Evolutionary conservation across 23 tunicate species (phyloP), one percentile per base, ranked within the genome.

Genomic region (Halocynthia aurantium): DNA sequence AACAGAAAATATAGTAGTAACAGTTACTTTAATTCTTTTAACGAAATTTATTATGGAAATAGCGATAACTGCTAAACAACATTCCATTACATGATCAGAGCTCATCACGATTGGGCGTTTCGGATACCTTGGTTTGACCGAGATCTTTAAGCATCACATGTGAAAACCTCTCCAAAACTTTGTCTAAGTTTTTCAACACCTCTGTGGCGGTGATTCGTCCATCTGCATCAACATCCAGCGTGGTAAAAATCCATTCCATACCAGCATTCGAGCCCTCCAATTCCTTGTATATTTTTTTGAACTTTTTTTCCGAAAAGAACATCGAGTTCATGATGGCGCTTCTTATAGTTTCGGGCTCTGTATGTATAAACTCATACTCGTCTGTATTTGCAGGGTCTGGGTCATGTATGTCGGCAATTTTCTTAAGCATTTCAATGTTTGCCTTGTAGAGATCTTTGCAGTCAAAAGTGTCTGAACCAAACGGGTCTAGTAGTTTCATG

Each of bases 361-460:
- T 67, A 22, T 55, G 79, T 55, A 56, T 55, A 8, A 81, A 81
- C 51, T 81, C 84, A 71, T 81, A 81, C 17, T 81, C 68, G 12
- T 71, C 79, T 10, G 77, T 71, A 20, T 81, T 81, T 9, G 77
- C 84, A 8, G 84, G 84, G 52, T 81, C 84, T 21, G 77, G 77
- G 55, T 81, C 84, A n/a, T 6, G 20, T 15, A 62, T 62, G 20
- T 71, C 77, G 7, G 84, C 57, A 19, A 81, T 61, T 52, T 70
- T 9, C 52, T 70, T 81, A 67, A 81, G 77, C 67, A 21, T 70
- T 7, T 71, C 67, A 6, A 81, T 58, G 19, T 52, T 8, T 21
- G 71, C 17, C 22, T 49, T 19, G 22, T n/a, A 6, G 52, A 57
- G 11, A 9, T 70, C 6, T 9, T 54, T 55, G 52, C 69, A 70